Conservation (phyloP, 2,113 vertebrate species). For the Merops nubicus region DNA sequence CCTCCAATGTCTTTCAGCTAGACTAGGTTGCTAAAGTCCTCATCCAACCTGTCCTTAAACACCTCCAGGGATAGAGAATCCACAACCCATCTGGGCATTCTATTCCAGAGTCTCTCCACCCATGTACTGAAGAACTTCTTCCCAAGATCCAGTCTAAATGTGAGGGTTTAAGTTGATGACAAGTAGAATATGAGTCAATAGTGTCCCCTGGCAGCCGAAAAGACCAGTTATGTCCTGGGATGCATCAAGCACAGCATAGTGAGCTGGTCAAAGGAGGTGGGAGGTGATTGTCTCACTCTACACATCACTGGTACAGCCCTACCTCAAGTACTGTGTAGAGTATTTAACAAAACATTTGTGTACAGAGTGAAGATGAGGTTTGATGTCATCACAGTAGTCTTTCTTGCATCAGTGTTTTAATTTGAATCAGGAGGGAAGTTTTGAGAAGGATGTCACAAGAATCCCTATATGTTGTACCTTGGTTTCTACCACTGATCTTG, state of each 20-base stretch:
- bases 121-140: too few species aligned
- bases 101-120: too few species aligned
- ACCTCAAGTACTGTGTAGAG: background rate
- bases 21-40: too few species aligned
- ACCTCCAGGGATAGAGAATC: too few species aligned
- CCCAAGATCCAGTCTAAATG: too few species aligned
- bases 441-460: background rate
- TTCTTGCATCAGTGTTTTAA: background rate
- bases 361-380: background rate
- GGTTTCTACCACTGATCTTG: fast-evolving
- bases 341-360: background rate
- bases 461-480: background rate
- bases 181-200: too few species aligned
- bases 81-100: too few species aligned
- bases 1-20: too few species aligned
- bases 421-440: background rate
- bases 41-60: too few species aligned
- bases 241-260: background rate
- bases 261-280: fast-evolving
- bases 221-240: background rate
- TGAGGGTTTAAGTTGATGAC: background rate
- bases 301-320: fast-evolving
- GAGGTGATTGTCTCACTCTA: background rate
- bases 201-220: background rate
- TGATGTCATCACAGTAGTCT: background rate